Conservation (phyloP, 2,113 vertebrate species). For the Boleophthalmus pectinirostris region DNA sequence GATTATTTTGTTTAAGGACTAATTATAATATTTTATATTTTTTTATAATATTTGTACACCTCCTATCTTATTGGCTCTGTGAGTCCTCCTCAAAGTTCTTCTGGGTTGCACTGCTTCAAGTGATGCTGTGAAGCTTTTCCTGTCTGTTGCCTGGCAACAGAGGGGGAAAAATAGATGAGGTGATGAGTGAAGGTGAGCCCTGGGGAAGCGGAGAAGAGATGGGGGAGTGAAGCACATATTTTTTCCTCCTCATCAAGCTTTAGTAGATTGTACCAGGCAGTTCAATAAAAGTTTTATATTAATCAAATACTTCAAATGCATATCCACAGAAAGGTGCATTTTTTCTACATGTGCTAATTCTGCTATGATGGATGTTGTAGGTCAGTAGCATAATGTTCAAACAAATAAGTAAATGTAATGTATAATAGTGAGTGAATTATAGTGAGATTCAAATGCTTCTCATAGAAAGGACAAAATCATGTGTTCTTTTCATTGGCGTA, state of each 20-base stretch:
- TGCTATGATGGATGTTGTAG: background rate
- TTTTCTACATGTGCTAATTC: background rate
- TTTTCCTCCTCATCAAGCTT: conserved; percentile 45
- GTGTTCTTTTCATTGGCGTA: background rate
- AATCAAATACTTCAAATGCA: conserved; percentile 12
- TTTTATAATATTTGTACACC: conserved; percentile 3
- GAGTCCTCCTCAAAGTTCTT: conserved; percentile 62
- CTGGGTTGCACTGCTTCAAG: conserved; percentile 56
- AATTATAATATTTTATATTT: background rate
- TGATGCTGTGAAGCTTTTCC: conserved; percentile 73
- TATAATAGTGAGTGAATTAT: background rate
- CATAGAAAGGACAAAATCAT: background rate
- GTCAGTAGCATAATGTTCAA: background rate
- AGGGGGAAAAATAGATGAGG: conserved; percentile 61
- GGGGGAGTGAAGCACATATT: conserved; percentile 29
- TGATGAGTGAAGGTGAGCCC: conserved; percentile 68
- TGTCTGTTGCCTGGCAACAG: conserved; percentile 65
- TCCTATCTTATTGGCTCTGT: conserved; percentile 10
- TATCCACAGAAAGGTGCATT: background rate
- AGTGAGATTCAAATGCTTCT: background rate
- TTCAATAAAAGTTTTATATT: conserved; percentile 19
- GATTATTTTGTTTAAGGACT: background rate
- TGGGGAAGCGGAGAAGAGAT: conserved; percentile 48
- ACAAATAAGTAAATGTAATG: background rate
- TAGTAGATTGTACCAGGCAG: conserved; percentile 24